These are phyloP conservation scores for Leptobrachium ailaonicum DNA, from an alignment of 2,113 vertebrate genomes.

Conservation along the genomic window DNA sequence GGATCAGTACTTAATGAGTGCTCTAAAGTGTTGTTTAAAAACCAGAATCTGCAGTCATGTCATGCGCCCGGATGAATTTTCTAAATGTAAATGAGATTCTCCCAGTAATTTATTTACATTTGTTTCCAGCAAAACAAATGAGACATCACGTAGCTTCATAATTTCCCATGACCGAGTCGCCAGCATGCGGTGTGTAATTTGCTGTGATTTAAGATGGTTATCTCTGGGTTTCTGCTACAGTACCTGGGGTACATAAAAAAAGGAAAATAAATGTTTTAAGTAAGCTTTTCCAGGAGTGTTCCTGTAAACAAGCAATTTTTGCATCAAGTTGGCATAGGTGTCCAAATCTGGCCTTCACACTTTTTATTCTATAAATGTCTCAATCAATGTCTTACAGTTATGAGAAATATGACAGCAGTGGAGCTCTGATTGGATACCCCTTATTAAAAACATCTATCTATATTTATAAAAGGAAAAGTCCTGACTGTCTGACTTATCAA, in stretches of 20 bases:
- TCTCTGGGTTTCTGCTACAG: slow-evolving; percentile 65
- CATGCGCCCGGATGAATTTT: slow-evolving; percentile 72
- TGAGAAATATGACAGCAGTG: no score
- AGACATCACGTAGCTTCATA: slow-evolving; percentile 80
- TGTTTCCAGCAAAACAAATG: slow-evolving; percentile 83
- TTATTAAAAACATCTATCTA: no score
- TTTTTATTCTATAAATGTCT: no score
- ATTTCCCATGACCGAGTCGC: slow-evolving; percentile 80
- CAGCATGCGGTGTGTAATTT: slow-evolving; percentile 77
- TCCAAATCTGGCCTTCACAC: no score
- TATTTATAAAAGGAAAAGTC: no score
- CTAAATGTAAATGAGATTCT: slow-evolving; percentile 79
- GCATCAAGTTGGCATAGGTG: no score
- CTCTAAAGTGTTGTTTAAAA: slow-evolving; percentile 64
- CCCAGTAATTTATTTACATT: slow-evolving; percentile 82
- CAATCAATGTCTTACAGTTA: no score
- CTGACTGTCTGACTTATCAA: no score
- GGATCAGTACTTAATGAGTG: slow-evolving; percentile 63
- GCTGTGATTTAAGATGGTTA: slow-evolving; percentile 76
- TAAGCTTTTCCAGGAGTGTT: no score
- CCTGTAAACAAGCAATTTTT: no score
- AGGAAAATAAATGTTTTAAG: not conserved
- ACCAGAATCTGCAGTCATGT: slow-evolving; percentile 68
- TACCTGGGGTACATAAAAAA: slow-evolving; percentile 55
- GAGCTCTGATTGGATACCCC: no score